Conservation (phyloP, 2,797 vertebrate species). For the Delichon dasypus region DNA sequence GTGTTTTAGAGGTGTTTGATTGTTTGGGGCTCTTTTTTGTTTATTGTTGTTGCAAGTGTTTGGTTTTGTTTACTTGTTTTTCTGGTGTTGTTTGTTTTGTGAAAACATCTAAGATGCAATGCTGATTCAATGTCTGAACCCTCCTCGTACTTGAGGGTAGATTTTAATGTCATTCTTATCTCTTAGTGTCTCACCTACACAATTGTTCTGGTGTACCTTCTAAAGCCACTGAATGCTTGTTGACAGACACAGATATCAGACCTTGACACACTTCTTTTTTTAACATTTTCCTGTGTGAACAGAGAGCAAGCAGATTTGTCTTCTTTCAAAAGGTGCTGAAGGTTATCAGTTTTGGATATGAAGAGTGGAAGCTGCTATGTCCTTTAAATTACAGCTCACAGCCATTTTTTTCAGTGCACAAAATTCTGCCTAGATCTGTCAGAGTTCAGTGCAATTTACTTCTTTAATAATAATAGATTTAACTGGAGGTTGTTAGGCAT, state of each 20-base stretch:
- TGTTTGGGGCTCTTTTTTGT: too few species aligned
- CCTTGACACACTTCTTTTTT: not conserved
- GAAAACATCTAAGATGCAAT: not conserved
- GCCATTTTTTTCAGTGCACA: rapidly evolving
- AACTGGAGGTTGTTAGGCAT: not conserved
- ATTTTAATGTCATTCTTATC: not conserved
- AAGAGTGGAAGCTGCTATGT: not conserved
- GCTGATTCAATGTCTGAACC: not conserved
- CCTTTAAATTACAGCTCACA: not conserved
- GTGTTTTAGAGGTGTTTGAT: not conserved
- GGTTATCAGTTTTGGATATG: not conserved
- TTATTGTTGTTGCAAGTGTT: not conserved
- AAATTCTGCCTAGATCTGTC: not conserved
- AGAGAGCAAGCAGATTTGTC: not conserved
- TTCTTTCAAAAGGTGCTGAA: not conserved
- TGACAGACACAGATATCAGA: not conserved
- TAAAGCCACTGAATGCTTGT: not conserved
- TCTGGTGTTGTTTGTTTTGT: not conserved
- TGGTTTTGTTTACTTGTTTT: not conserved
- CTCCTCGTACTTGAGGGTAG: not conserved
- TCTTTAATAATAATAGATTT: not conserved
- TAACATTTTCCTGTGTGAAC: not conserved
- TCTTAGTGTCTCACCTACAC: not conserved
- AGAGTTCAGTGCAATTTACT: not conserved
- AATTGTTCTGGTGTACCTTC: not conserved